Percentiles rank a stretch among this genome's conserved stretches.
phyloP scores from a whole-genome alignment of 2,113 vertebrate species.

The Panthera tigris region DNA sequence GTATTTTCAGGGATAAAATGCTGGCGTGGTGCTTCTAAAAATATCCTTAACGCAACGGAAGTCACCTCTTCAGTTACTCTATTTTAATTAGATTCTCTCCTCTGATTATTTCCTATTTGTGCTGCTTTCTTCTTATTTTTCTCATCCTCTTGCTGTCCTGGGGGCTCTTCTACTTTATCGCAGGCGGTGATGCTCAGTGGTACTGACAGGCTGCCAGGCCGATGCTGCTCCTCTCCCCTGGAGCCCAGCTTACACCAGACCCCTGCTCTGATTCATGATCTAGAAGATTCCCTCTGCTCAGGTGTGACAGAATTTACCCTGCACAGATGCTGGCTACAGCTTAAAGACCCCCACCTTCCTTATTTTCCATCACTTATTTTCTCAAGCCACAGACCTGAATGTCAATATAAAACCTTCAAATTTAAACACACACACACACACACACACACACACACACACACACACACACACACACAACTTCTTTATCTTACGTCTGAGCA shows the following conservation, averaged over 20 bases:
- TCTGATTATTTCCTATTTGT: conserved; percentile 62
- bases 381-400: conserved; percentile 13
- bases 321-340: background rate
- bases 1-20: conserved; percentile 66
- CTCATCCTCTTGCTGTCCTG: background rate
- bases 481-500: background rate
- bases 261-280: conserved; percentile 55
- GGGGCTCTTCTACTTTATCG: conserved; percentile 7
- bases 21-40: conserved; percentile 67
- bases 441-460: too few relatives aligned
- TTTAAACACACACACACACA: background rate
- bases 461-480: background rate
- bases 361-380: conserved; percentile 35
- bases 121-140: conserved; percentile 35
- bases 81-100: conserved; percentile 70
- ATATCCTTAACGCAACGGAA: conserved; percentile 64
- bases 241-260: conserved; percentile 14
- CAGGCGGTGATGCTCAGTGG: conserved; percentile 53
- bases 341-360: background rate
- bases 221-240: conserved; percentile 38
- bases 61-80: conserved; percentile 55
- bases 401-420: conserved; percentile 36
- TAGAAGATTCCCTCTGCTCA: conserved; percentile 53
- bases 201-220: conserved; percentile 61
- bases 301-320: conserved; percentile 38